These are phyloP conservation scores for Avahi laniger DNA, from an alignment of 2,797 vertebrate species.

Conservation along the genomic window DNA sequence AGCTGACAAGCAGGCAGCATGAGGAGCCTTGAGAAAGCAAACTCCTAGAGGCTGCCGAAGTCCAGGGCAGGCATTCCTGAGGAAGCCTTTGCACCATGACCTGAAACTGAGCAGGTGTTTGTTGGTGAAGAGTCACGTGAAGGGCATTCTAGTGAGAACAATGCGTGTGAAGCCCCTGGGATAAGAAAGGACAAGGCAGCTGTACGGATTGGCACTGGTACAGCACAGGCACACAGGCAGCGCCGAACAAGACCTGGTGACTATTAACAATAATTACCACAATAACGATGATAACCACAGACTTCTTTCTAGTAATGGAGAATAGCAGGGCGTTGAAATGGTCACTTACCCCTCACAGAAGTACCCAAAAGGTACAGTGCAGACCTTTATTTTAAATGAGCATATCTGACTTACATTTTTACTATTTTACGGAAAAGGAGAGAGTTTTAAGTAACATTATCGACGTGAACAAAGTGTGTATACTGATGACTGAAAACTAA, in stretches of 20 bases:
- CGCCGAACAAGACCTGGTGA: rapidly evolving
- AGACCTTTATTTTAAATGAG: not conserved
- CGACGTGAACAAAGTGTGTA: not conserved
- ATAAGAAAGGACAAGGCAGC: not conserved
- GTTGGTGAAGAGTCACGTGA: too few species aligned
- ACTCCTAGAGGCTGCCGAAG: not conserved
- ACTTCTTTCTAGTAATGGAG: not conserved
- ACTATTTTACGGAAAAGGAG: not conserved
- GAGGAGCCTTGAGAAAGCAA: not conserved
- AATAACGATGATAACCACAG: not conserved
- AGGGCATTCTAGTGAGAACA: not conserved
- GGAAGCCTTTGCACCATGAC: not conserved
- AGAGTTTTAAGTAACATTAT: not conserved
- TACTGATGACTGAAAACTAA: not conserved
- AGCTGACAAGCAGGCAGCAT: not conserved
- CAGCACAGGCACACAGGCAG: rapidly evolving
- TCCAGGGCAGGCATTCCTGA: not conserved
- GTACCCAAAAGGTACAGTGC: not conserved
- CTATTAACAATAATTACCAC: too few species aligned
- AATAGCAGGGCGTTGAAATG: not conserved
- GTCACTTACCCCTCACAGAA: not conserved
- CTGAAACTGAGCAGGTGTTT: not conserved
- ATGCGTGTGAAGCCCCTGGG: rapidly evolving
- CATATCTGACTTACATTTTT: not conserved
- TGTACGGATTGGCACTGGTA: rapidly evolving